Conservation (phyloP, 2,888 invertebrate species). For the Eucriotettix oculatus region DNA sequence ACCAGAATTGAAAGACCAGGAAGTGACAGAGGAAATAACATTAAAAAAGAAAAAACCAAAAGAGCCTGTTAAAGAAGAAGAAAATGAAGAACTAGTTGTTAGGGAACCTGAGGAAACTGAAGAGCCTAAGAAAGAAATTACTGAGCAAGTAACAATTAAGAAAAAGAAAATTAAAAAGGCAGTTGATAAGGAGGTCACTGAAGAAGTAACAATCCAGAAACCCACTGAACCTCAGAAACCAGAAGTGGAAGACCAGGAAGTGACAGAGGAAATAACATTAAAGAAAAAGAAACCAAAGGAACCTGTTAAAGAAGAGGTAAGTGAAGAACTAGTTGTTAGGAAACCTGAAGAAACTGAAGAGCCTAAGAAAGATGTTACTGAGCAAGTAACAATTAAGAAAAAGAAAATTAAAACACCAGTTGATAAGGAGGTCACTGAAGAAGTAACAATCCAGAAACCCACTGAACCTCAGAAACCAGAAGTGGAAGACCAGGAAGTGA, state of each 20-base stretch:
- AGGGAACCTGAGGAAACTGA: not conserved
- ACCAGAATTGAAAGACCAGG: constrained; percentile 2
- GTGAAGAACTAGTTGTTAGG: constrained; percentile 27
- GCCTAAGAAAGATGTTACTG: constrained; percentile 12
- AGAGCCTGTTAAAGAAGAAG: constrained; percentile 23
- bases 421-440: constrained; percentile 14
- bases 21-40: constrained; percentile 6
- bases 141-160: constrained; percentile 25
- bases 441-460: constrained; percentile 16
- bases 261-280: constrained; percentile 33
- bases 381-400: constrained; percentile 14
- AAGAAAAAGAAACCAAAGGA: constrained; percentile 31
- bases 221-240: not conserved
- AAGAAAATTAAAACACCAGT: constrained; percentile 5
- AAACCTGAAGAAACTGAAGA: constrained; percentile 6
- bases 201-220: constrained; percentile 15
- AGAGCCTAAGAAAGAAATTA: constrained; percentile 15
- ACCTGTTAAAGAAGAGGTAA: constrained; percentile 22
- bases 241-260: constrained; percentile 9
- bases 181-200: constrained; percentile 17
- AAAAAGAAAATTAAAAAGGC: constrained; percentile 17
- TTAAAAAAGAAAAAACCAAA: constrained; percentile 3
- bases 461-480: constrained; percentile 18
- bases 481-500: constrained; percentile 1
- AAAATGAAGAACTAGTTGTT: constrained; percentile 1